Evolutionary conservation across 2,113 vertebrate species (phyloP).

Genomic region (Dasypus novemcinctus): DNA sequence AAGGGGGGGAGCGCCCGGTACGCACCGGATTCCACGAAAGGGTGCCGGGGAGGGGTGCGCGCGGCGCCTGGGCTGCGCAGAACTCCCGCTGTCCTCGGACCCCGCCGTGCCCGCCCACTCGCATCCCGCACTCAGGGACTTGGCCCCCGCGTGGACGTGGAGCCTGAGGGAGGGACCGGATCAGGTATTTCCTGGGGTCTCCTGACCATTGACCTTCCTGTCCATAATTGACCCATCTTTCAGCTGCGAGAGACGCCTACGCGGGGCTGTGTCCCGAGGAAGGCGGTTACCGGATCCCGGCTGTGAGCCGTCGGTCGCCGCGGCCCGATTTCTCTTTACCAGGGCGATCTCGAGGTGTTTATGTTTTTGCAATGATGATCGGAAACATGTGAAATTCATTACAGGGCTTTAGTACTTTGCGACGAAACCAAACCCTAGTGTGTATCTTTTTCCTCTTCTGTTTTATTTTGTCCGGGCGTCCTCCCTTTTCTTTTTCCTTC

Average conservation of each 20-base stretch:
- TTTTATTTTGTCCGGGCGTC: background rate
- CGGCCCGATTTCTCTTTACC: constrained; percentile 22
- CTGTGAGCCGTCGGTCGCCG: background rate
- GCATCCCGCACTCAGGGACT: background rate
- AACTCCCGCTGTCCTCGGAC: background rate
- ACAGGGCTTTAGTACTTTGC: background rate
- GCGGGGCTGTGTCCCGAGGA: background rate
- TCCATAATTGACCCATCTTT: background rate
- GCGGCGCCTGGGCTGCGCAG: background rate
- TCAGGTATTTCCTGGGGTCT: background rate
- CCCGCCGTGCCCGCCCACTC: background rate
- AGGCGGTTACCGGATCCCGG: background rate
- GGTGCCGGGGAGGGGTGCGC: background rate
- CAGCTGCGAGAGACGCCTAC: background rate
- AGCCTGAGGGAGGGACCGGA: background rate
- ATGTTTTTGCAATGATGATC: background rate
- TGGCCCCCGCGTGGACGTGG: no score
- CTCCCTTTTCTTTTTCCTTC: background rate
- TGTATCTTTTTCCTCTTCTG: background rate
- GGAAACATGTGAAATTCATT: constrained; percentile 27
- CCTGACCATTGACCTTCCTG: background rate
- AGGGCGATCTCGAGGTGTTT: constrained; percentile 15
- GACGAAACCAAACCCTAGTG: background rate
- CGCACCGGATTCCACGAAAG: background rate
- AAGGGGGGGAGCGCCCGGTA: background rate